Base-by-base conservation (phyloP, 2,113 vertebrate species). In the Mixornis gularis region DNA sequence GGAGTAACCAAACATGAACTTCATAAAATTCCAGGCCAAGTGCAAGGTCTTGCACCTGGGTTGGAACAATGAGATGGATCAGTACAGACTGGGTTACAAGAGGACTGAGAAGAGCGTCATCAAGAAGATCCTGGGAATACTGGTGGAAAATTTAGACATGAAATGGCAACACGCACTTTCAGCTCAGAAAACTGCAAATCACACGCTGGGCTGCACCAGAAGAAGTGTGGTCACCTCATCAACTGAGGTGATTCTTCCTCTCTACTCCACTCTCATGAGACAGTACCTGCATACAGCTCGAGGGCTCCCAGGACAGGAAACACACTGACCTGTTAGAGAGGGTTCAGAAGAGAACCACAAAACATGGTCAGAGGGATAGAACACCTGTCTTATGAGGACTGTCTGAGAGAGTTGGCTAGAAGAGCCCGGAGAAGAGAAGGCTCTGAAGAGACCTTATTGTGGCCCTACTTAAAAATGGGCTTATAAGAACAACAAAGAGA, bases 81-180 rank as follows among this genome's bases (percentile, higher is more conserved):
- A 73, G 12, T 20, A 73, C 13, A 89, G 16, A 17, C 18, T 34
- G 34, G 13, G 20, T n/a, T 36, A 63, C 2, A 3, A 68, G 10
- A 1, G 7, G 43, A 27, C 9, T 13, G n/a, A 68, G 8, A 64
- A 19, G 7, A 83, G n/a, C 29, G 19, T 29, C 46, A 19, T 5
- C 13, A 12, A 65, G n/a, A 38, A 71, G 19, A 29, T 56, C 46
- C 36, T 46, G 15, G 11, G 14, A 13, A 0, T 58, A 48, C 30
- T 16, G 24, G 10, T 63, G 9, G 52, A 56, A 65, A 85, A 70
- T 3, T 0, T n/a, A 46, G 21, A 63, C 3, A 1, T 3, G 4
- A 76, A 27, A 32, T 3, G 1, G 27, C 17, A 40, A 32, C 0
- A 0, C 17, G 13, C 0, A 14, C 18, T 58, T 17, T 19, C 17